Percentiles rank a stretch among this genome's conserved stretches.
Conservation (phyloP, 2,113 vertebrate species). For the Paratilapia polleni region DNA sequence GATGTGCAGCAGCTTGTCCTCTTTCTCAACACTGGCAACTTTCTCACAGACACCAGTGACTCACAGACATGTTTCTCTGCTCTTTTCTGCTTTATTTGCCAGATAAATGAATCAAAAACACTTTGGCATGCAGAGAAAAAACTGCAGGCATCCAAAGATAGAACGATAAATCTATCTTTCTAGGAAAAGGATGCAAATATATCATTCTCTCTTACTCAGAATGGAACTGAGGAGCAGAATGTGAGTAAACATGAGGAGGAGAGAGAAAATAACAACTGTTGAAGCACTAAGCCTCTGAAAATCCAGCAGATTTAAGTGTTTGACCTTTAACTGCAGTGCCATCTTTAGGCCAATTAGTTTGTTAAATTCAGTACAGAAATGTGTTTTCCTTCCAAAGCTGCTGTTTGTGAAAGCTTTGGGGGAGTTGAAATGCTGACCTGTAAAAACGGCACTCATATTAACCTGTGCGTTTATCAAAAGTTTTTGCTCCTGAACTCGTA, state of each 20-base stretch:
- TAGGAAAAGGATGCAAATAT: not conserved
- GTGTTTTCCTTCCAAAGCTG: not conserved
- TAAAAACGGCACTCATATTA: too few species aligned
- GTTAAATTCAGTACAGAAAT: not conserved
- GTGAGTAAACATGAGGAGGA: not conserved
- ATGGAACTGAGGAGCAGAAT: not conserved
- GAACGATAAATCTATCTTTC: not conserved
- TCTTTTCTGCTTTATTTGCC: not conserved
- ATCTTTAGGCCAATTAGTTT: not conserved
- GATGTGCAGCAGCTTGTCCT: slow-evolving; percentile 72
- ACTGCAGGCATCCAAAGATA: not conserved
- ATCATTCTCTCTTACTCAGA: not conserved
- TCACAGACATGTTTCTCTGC: not conserved
- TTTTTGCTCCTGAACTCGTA: not conserved
- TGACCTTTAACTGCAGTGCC: not conserved
- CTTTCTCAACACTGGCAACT: not conserved
- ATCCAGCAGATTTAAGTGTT: not conserved
- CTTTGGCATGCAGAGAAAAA: not conserved
- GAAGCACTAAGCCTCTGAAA: not conserved
- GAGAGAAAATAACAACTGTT: not conserved
- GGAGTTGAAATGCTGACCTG: too few species aligned
- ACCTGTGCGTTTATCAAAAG: not conserved
- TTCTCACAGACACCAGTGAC: slow-evolving; percentile 49
- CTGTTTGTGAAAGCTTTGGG: not conserved
- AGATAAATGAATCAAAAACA: not conserved